Evolutionary conservation across 1,140 invertebrate species (phyloP).

Genomic region (Drosophila tani): DNA sequence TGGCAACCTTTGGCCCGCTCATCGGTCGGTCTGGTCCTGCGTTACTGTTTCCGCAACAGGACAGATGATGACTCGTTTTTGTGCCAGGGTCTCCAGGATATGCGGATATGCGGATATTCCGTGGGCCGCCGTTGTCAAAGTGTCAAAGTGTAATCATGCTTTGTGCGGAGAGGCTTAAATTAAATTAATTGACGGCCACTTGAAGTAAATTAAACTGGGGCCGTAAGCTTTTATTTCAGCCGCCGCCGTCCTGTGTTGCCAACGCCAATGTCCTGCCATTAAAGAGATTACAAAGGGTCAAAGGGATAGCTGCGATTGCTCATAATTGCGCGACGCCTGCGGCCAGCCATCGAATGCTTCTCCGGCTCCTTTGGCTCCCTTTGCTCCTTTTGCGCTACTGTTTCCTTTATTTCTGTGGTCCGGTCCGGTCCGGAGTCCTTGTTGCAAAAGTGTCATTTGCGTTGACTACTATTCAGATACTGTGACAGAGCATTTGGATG

Average conservation of each 20-base stretch:
- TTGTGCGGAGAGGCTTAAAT: constrained; percentile 71
- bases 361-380: constrained; percentile 12
- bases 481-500: constrained; percentile 66
- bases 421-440: constrained; percentile 4
- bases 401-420: background rate
- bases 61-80: background rate
- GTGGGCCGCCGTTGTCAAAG: constrained; percentile 65
- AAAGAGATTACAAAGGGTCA: constrained; percentile 81
- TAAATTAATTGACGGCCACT: constrained; percentile 81
- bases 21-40: constrained; percentile 4
- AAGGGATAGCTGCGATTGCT: constrained; percentile 75
- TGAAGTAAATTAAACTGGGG: constrained; percentile 77
- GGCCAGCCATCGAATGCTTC: constrained; percentile 43
- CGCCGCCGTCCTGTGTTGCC: constrained; percentile 42
- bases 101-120: constrained; percentile 1
- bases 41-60: background rate
- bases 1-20: constrained; percentile 34
- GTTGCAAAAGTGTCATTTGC: constrained; percentile 48
- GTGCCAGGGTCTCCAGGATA: constrained; percentile 12
- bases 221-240: constrained; percentile 47
- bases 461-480: constrained; percentile 19
- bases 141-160: constrained; percentile 76
- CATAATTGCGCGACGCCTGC: constrained; percentile 73
- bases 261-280: constrained; percentile 38
- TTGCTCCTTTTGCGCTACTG: background rate